phyloP scores from a whole-genome alignment of 2,113 vertebrate genomes.

The Scomber japonicus region DNA sequence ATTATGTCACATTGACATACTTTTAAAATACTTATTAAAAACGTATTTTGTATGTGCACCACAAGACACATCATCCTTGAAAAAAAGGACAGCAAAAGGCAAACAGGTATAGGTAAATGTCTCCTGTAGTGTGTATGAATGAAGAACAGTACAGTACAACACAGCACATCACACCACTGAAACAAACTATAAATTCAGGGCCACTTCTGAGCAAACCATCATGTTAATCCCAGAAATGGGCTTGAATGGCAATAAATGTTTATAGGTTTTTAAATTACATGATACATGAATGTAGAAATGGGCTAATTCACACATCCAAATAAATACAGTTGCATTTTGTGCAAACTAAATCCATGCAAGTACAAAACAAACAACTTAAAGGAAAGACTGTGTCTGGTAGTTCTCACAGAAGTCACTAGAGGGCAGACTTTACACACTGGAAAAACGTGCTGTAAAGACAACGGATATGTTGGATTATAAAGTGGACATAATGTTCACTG shows the following conservation, averaged over 20 bases:
- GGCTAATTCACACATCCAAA: constrained; percentile 29
- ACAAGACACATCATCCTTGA: constrained; percentile 70
- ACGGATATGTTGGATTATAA: neutral
- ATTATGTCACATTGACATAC: constrained; percentile 7
- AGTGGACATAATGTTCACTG: neutral
- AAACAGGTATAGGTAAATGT: constrained; percentile 24
- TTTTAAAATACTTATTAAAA: neutral
- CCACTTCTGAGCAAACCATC: constrained; percentile 48
- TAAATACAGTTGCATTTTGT: constrained; percentile 9
- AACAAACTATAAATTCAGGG: constrained; percentile 40
- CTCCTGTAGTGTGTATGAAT: constrained; percentile 41
- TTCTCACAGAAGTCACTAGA: constrained; percentile 49
- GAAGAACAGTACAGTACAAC: constrained; percentile 26
- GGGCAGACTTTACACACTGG: constrained; percentile 28
- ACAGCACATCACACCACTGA: constrained; percentile 48
- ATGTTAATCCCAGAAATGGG: neutral
- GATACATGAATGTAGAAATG: constrained; percentile 27
- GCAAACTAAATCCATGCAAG: constrained; percentile 33
- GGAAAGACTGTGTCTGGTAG: constrained; percentile 82
- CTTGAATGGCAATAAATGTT: neutral
- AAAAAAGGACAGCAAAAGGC: constrained; percentile 46
- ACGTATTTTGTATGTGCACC: constrained; percentile 34
- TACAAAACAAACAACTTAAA: constrained; percentile 18
- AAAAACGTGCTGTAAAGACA: neutral
- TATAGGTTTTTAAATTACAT: neutral